Evolutionary conservation across 30 jellyfish, hydroid and myxozoan species (phyloP).

Genomic region (Morbakka virulenta): DNA sequence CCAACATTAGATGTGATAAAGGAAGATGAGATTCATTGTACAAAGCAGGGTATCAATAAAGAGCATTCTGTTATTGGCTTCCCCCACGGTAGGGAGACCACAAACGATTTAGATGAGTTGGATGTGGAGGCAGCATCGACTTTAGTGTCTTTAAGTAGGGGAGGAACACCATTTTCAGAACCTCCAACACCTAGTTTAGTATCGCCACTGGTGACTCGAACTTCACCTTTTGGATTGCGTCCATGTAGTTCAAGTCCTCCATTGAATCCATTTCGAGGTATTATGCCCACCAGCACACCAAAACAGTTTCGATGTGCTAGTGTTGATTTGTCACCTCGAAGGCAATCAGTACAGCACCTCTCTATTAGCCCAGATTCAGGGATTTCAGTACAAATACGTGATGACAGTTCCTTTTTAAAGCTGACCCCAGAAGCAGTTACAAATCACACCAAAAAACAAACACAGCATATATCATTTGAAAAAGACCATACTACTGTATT

Average conservation of each 20-base stretch:
- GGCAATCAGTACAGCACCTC: conserved; percentile 45
- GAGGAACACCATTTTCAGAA: conserved; percentile 92
- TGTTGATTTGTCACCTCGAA: conserved; percentile 48
- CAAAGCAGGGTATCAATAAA: conserved; percentile 25
- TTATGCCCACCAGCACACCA: conserved; percentile 82
- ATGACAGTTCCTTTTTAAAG: conserved; percentile 5
- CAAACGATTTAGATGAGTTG: conserved; percentile 64
- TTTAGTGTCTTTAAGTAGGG: conserved; percentile 78
- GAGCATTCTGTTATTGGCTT: too few relatives aligned
- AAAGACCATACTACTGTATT: background rate
- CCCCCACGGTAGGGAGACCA: conserved; percentile 22
- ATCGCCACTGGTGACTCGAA: conserved; percentile 65
- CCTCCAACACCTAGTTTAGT: conserved; percentile 84
- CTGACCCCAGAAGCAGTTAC: background rate
- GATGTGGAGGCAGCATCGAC: conserved; percentile 96
- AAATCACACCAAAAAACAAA: too few relatives aligned
- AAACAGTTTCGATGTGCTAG: conserved; percentile 12
- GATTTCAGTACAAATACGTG: conserved; percentile 48
- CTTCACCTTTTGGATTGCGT: conserved; percentile 62
- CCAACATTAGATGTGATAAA: conserved; percentile 62
- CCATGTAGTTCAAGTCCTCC: conserved; percentile 59
- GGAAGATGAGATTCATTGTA: conserved; percentile 73
- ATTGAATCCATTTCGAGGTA: conserved; percentile 26
- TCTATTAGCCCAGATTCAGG: conserved; percentile 95
- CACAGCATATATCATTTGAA: too few relatives aligned